A percentile compares a stretch with the other conserved stretches of the same genome.
Conservation (phyloP, 1,140 invertebrate species). For the Myzus persicae region DNA sequence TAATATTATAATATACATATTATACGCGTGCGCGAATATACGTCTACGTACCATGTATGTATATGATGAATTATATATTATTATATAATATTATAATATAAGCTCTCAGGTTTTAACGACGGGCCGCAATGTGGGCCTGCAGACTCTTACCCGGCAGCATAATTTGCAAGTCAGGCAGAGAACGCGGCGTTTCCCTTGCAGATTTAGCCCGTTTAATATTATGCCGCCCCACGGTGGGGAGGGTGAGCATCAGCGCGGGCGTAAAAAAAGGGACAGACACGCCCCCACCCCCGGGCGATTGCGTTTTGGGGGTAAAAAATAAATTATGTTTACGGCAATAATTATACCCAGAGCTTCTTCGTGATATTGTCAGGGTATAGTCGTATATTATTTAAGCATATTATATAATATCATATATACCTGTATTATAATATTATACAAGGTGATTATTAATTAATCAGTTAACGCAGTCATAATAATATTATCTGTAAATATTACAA, state of each 20-base stretch:
- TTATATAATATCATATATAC: no score
- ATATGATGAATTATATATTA: background rate
- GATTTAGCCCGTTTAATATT: background rate
- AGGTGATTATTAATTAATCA: background rate
- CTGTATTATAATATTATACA: background rate
- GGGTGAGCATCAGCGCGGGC: background rate
- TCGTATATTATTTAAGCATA: background rate
- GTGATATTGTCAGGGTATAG: background rate
- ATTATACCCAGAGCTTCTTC: background rate
- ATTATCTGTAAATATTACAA: background rate
- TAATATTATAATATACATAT: background rate
- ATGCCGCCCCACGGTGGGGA: background rate
- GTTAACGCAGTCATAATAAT: background rate
- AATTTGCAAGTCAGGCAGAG: background rate
- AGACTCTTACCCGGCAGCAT: background rate
- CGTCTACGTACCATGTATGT: background rate
- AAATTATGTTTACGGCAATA: background rate
- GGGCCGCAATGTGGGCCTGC: background rate
- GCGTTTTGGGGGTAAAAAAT: background rate
- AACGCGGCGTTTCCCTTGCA: background rate
- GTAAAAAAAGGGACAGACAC: background rate
- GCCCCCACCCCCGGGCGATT: background rate
- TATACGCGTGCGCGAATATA: background rate
- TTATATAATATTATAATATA: background rate
- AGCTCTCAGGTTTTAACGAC: background rate